phyloP scores from a whole-genome alignment of 64 coral and sea anemone species.

The Actinia equina region DNA sequence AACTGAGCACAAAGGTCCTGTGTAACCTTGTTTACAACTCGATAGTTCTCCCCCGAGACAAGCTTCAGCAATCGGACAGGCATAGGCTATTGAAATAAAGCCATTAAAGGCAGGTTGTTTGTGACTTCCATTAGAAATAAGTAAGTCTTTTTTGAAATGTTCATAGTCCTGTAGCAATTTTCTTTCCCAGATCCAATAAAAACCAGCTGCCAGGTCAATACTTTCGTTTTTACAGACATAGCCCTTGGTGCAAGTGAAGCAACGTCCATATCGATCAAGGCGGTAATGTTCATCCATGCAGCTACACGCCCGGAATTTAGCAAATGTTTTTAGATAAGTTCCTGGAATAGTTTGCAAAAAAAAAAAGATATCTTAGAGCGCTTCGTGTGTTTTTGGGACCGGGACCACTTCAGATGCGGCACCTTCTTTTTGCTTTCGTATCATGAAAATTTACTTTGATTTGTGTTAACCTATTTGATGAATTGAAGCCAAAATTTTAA shows the following conservation, averaged over 20 bases:
- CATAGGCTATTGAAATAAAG: constrained; percentile 2
- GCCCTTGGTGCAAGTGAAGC: not conserved
- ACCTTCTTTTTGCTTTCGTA: no score
- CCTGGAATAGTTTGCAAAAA: constrained; percentile 1
- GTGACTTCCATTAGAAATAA: not conserved
- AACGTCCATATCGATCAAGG: constrained; percentile 22
- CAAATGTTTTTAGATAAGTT: not conserved
- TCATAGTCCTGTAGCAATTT: not conserved
- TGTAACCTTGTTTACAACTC: constrained; percentile 10
- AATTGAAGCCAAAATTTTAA: no score
- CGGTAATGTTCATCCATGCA: constrained; percentile 20
- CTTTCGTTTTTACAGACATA: constrained; percentile 13
- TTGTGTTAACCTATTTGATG: no score
- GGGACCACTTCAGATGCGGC: no score
- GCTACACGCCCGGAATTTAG: constrained; percentile 21
- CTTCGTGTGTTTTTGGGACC: no score
- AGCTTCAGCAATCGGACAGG: constrained; percentile 4
- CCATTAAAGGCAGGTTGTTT: not conserved
- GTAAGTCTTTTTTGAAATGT: not conserved
- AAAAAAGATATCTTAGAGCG: not conserved
- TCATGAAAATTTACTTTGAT: no score
- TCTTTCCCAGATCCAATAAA: constrained; percentile 27
- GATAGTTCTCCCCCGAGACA: constrained; percentile 34
- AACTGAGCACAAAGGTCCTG: constrained; percentile 28
- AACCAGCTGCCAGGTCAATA: not conserved